Evolutionary conservation across 2,888 invertebrate genomes (phyloP).

Genomic region (Xestoiulus laeticollis): DNA sequence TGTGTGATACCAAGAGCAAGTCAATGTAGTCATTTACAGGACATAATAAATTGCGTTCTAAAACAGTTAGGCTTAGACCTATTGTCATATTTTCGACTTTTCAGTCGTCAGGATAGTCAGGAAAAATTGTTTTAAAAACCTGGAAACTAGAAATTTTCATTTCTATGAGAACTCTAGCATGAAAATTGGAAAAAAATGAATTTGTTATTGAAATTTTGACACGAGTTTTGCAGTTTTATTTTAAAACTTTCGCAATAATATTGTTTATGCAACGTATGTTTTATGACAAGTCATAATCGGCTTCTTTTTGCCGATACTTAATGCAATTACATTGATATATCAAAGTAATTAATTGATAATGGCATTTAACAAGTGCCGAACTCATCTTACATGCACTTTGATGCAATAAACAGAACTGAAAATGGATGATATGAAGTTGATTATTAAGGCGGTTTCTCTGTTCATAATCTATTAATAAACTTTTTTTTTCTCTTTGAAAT

Average conservation of each 20-base stretch:
- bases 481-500: slow-evolving; percentile 31
- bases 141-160: no score
- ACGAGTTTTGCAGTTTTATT: background rate
- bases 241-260: background rate
- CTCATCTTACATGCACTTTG: slow-evolving; percentile 29
- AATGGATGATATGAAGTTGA: slow-evolving; percentile 16
- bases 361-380: slow-evolving; percentile 38
- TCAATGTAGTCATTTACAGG: no score
- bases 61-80: no score
- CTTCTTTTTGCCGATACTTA: slow-evolving; percentile 2
- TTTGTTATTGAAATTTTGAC: background rate
- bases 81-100: no score
- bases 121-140: no score
- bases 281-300: slow-evolving; percentile 21
- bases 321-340: slow-evolving; percentile 24
- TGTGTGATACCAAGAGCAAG: no score
- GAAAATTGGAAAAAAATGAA: no score
- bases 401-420: background rate
- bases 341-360: slow-evolving; percentile 17
- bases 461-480: background rate
- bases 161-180: no score
- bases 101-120: no score
- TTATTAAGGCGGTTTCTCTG: slow-evolving; percentile 41
- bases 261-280: slow-evolving; percentile 6
- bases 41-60: no score